Percentiles rank a stretch among this genome's conserved stretches.
Conservation (phyloP, 2,888 invertebrate genomes). For the Drosophila leonis region DNA sequence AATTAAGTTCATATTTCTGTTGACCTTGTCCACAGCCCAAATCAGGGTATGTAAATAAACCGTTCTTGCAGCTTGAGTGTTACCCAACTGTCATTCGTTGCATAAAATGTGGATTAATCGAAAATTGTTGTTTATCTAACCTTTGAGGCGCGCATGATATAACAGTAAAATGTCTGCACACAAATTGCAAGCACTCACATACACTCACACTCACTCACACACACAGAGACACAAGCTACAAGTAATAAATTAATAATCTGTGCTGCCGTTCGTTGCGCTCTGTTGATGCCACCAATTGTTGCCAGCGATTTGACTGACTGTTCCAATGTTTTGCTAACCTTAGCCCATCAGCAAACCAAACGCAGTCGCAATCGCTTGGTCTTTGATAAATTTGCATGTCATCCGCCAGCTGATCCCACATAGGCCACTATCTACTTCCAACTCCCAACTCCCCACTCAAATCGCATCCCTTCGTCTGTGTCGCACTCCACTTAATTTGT, state of each 20-base stretch:
- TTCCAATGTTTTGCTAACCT: conserved; percentile 18
- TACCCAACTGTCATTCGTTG: conserved; percentile 22
- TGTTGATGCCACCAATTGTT: conserved; percentile 34
- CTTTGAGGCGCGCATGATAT: conserved; percentile 57
- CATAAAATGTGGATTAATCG: conserved; percentile 15
- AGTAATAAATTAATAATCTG: conserved; percentile 56
- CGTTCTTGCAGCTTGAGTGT: not conserved
- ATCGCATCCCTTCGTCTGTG: not conserved
- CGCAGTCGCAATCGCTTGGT: not conserved
- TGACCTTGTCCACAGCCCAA: conserved; percentile 18
- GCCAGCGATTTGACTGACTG: not conserved
- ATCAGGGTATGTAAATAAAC: conserved; percentile 1
- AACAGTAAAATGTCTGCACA: conserved; percentile 32
- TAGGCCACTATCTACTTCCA: too few relatives aligned
- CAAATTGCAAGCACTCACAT: conserved; percentile 6
- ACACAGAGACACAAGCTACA: conserved; percentile 21
- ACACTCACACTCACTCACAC: conserved; percentile 30
- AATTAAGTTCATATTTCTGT: not conserved
- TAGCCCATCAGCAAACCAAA: conserved; percentile 6
- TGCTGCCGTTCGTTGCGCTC: conserved; percentile 35
- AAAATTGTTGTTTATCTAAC: conserved; percentile 61
- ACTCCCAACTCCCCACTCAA: not conserved
- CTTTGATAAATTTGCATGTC: conserved; percentile 23
- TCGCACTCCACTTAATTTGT: conserved; percentile 10
- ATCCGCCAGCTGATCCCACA: conserved; percentile 11